Conservation (phyloP, 2,113 vertebrate species). For the Mirounga angustirostris region DNA sequence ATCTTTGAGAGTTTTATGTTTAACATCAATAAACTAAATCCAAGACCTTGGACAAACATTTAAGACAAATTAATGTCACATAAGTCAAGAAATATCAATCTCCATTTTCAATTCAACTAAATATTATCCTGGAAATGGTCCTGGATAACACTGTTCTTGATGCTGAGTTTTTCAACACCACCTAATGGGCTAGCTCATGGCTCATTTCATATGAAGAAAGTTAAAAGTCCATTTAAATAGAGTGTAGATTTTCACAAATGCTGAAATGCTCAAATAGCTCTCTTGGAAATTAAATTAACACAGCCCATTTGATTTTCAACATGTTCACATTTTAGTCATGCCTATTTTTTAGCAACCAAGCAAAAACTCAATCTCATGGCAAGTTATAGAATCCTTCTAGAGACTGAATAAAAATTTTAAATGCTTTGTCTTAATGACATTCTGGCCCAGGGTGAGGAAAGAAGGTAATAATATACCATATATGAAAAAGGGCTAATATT, state of each 20-base stretch:
- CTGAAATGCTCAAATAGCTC: slow-evolving; percentile 31
- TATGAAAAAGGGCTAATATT: not conserved
- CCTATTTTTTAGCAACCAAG: slow-evolving; percentile 1
- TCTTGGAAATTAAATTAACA: slow-evolving; percentile 69
- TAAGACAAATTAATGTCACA: not conserved
- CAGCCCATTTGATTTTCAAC: slow-evolving; percentile 63
- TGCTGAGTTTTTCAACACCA: slow-evolving; percentile 32
- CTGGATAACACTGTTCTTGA: not conserved
- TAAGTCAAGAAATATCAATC: slow-evolving; percentile 16
- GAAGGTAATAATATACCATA: not conserved
- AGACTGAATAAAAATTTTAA: slow-evolving; percentile 9
- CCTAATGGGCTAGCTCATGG: slow-evolving; percentile 49
- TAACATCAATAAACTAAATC: not conserved
- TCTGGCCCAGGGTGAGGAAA: not conserved
- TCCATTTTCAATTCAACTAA: slow-evolving; percentile 40
- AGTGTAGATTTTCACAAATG: slow-evolving; percentile 36
- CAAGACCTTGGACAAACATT: not conserved
- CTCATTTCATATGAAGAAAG: slow-evolving; percentile 52
- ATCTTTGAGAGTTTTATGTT: not conserved
- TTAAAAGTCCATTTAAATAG: slow-evolving; percentile 34
- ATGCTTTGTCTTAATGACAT: not conserved
- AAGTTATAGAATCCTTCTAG: not conserved
- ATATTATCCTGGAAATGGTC: slow-evolving; percentile 36
- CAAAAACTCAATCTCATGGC: slow-evolving; percentile 41
- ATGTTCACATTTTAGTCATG: slow-evolving; percentile 41